Conservation (phyloP, 2,888 invertebrate genomes). For the Drosophila infuscata region DNA sequence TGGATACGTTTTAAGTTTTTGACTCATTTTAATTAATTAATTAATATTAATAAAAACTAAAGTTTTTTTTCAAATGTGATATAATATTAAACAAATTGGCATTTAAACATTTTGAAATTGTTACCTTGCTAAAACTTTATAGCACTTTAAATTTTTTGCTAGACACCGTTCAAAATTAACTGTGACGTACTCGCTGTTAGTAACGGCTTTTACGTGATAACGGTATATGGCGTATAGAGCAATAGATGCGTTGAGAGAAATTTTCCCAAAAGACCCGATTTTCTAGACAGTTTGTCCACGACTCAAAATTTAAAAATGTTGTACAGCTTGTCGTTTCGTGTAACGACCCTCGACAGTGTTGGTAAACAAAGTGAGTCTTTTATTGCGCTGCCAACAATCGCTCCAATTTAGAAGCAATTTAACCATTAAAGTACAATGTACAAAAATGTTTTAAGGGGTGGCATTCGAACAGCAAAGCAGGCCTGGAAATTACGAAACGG, state of each 20-base stretch:
- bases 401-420: conserved; percentile 23
- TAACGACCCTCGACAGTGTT: conserved; percentile 27
- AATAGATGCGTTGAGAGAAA: background rate
- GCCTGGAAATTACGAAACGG: conserved; percentile 82
- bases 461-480: conserved; percentile 76
- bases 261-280: background rate
- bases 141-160: too few species aligned
- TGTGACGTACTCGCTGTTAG: background rate
- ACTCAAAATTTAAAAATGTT: background rate
- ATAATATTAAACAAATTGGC: too few species aligned
- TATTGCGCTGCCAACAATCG: conserved; percentile 15
- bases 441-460: conserved; percentile 76
- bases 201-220: background rate
- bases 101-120: too few species aligned
- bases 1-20: too few species aligned
- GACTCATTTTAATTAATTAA: too few species aligned
- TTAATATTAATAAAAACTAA: too few species aligned
- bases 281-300: background rate
- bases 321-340: conserved; percentile 8
- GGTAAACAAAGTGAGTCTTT: conserved; percentile 10
- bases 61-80: too few species aligned
- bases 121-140: too few species aligned
- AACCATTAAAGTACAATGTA: conserved; percentile 63
- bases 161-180: too few species aligned
- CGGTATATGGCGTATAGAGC: background rate